Evolutionary conservation across 2,113 vertebrate genomes (phyloP).

Genomic region (Poecile atricapillus): DNA sequence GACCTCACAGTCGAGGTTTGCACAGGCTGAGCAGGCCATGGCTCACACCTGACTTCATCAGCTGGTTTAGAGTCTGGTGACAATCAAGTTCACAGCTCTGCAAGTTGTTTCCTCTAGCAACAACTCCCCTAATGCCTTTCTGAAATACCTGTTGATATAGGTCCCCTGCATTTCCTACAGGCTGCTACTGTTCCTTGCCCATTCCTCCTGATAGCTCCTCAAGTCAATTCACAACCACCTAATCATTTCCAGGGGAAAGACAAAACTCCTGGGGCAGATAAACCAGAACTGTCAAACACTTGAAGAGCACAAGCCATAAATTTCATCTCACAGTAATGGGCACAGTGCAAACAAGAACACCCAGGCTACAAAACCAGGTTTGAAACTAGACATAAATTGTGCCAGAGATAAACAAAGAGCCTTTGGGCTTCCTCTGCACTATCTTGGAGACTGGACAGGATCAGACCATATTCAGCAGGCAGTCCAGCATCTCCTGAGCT

Average conservation of each 20-base stretch:
- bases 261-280: constrained; percentile 22
- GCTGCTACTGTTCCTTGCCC: not conserved
- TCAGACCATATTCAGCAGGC: not conserved
- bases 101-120: not conserved
- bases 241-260: constrained; percentile 27
- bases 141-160: not conserved
- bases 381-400: not conserved
- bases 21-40: not conserved
- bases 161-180: not conserved
- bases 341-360: not conserved
- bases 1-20: rapidly evolving
- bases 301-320: not conserved
- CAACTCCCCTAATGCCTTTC: not conserved
- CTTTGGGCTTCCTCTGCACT: not conserved
- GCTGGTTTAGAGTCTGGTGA: not conserved
- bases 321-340: not conserved
- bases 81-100: not conserved
- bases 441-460: not conserved
- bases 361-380: not conserved
- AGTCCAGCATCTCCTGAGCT: not conserved
- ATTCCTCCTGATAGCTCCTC: not conserved
- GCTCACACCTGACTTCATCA: not conserved
- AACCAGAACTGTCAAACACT: constrained; percentile 2
- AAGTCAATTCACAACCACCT: not conserved
- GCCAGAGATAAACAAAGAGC: not conserved